These are phyloP conservation scores for Hymenochirus boettgeri DNA, from an alignment of 2,113 vertebrate genomes.

Conservation along the genomic window DNA sequence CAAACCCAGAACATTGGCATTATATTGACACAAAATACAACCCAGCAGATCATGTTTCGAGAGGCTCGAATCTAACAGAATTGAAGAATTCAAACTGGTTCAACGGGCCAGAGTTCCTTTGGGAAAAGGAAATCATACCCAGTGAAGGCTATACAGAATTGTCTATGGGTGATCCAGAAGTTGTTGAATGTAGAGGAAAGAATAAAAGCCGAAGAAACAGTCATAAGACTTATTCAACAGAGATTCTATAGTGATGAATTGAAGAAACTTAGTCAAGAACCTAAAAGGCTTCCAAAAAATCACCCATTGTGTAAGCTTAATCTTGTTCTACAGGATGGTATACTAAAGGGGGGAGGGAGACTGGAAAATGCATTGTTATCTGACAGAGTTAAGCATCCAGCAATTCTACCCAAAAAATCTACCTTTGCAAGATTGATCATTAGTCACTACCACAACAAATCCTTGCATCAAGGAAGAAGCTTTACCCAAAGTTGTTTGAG, in stretches of 20 bases:
- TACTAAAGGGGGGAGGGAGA: too few relatives aligned
- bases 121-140: neutral
- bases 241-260: conserved; percentile 2
- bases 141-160: neutral
- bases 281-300: too few relatives aligned
- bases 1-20: neutral
- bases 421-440: too few relatives aligned
- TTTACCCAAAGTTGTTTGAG: too few relatives aligned
- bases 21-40: neutral
- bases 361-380: too few relatives aligned
- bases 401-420: too few relatives aligned
- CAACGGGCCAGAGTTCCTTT: neutral
- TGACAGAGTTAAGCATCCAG: too few relatives aligned
- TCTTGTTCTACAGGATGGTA: too few relatives aligned
- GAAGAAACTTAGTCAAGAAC: neutral
- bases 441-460: too few relatives aligned
- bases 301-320: too few relatives aligned
- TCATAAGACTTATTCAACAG: conserved; percentile 7
- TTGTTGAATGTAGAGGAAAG: conserved; percentile 1
- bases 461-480: too few relatives aligned
- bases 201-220: conserved; percentile 2
- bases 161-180: neutral
- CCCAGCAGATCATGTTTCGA: neutral
- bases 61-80: neutral
- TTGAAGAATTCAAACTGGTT: neutral